Evolutionary conservation across 1,140 invertebrate species (phyloP).

Genomic region (Pteromalus puparum): DNA sequence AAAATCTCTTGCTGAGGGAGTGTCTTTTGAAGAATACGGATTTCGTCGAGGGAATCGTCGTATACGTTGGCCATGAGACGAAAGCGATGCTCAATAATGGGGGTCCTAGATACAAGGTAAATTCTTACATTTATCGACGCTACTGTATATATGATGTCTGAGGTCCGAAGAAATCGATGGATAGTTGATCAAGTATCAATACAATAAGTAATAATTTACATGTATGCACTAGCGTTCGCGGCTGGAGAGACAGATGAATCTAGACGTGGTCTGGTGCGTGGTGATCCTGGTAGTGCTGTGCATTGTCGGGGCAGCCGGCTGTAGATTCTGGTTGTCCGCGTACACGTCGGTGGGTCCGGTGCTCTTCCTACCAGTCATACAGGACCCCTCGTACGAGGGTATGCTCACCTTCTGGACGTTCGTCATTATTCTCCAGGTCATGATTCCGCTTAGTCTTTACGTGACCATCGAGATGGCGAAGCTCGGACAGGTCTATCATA

Average conservation of each 20-base stretch:
- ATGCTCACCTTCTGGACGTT: slow-evolving; percentile 96
- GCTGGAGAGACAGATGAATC: slow-evolving; percentile 95
- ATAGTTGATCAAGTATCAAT: neutral
- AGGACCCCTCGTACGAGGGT: slow-evolving; percentile 84
- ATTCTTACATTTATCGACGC: neutral
- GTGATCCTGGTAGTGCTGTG: slow-evolving; percentile 94
- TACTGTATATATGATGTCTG: no score
- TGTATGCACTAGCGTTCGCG: slow-evolving; percentile 81
- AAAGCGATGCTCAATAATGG: slow-evolving; percentile 99
- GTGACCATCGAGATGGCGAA: slow-evolving; percentile 98
- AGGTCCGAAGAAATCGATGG: no score
- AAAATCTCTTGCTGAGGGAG: slow-evolving; percentile 95
- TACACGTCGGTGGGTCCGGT: slow-evolving; percentile 74
- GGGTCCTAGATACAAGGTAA: slow-evolving; percentile 92
- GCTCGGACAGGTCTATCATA: slow-evolving; percentile 96
- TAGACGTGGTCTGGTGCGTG: slow-evolving; percentile 97
- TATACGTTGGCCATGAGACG: slow-evolving; percentile 98
- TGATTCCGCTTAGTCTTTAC: slow-evolving; percentile 98
- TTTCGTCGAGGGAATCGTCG: slow-evolving; percentile 96
- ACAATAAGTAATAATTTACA: neutral
- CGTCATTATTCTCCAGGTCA: slow-evolving; percentile 96
- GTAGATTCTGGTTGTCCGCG: slow-evolving; percentile 87
- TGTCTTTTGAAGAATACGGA: slow-evolving; percentile 96
- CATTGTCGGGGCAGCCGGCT: slow-evolving; percentile 92
- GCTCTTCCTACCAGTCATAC: slow-evolving; percentile 79